Base-by-base conservation (phyloP, 2,797 vertebrate genomes). In the Oreortyx pictus region DNA sequence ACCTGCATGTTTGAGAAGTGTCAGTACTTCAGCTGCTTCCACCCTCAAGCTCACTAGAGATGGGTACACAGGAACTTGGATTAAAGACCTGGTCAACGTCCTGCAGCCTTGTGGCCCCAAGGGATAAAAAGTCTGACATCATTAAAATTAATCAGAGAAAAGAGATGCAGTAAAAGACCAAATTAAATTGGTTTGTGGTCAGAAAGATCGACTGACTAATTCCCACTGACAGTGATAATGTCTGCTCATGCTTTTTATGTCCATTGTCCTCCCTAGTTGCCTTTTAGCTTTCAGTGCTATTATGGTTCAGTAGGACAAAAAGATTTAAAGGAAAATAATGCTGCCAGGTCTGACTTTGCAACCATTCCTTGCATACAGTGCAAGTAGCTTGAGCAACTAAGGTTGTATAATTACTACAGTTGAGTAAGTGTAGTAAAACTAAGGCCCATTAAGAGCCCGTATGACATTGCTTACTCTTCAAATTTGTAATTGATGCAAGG, bases 141-240 rank as follows among this genome's bases (percentile, higher is more conserved):
- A 85, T 90, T 92, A 82, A 93, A 90, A 83, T 82, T 87, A 92
- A 89, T 82, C 56, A 52, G 72, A 90, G 81, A 88, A 93, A 92
- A 91, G 84, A 77, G 88, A 92, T 74, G 25, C 73, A 78, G 39
- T 91, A 93, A 84, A 92, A 92, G 79, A 68, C 54, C 46, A 93
- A 94, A 86, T 94, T 86, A 81, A 92, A 94, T 94, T 92, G 73
- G 57, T 88, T 66, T 89, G 50, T 60, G 86, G 79, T 93, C 88
- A 89, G 90, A 94, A 90, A 84, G 73, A 92, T 76, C 68, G 82
- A 78, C 71, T 71, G 68, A 23, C 82, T 92, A 78, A 94, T 92
- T 93, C 50, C 93, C 62, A 50, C n/a, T 89, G 92, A 81, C 81
- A 59, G 67, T 78, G 92, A 82, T 78, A 82, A 82, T 78, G 39